Evolutionary conservation across 2,797 vertebrate genomes (phyloP).

Genomic region (Sebastes iracundus): DNA sequence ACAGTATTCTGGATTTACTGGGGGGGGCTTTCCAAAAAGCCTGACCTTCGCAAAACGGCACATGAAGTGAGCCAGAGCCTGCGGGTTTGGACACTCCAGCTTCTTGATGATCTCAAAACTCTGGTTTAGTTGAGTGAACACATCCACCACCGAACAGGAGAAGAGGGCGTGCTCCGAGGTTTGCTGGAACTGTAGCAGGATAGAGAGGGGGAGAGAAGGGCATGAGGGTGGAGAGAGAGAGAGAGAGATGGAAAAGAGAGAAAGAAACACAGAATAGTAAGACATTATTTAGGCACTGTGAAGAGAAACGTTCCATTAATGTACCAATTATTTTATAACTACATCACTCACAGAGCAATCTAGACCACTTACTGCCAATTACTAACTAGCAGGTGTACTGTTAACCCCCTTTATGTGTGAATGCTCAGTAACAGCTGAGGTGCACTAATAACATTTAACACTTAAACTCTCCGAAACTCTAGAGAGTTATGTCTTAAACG

Average conservation of each 20-base stretch:
- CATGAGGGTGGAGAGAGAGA: neutral
- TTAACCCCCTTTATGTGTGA: slow-evolving; percentile 1
- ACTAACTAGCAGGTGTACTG: neutral
- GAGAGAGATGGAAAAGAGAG: neutral
- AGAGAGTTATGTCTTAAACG: neutral
- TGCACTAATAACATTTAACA: neutral
- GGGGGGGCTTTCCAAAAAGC: slow-evolving; percentile 11
- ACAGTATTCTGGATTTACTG: slow-evolving; percentile 4
- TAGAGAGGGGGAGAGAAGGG: neutral
- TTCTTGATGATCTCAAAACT: slow-evolving; percentile 99
- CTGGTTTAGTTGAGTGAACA: slow-evolving; percentile 98
- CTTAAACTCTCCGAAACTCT: neutral
- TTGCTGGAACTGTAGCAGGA: slow-evolving; percentile 90
- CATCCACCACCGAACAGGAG: slow-evolving; percentile 98
- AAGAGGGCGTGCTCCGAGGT: slow-evolving; percentile 98
- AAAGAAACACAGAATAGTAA: neutral
- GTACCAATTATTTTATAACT: neutral
- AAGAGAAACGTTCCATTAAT: neutral
- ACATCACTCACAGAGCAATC: neutral
- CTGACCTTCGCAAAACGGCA: slow-evolving; percentile 97
- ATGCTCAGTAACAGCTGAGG: neutral
- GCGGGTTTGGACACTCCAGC: slow-evolving; percentile 97
- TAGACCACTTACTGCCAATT: neutral
- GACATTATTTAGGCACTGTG: neutral
- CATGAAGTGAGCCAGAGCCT: slow-evolving; percentile 98